Evolutionary conservation across 1,140 invertebrate species (phyloP), one percentile per base, ranked within the genome.

Genomic region (Leguminivora glycinivorella): DNA sequence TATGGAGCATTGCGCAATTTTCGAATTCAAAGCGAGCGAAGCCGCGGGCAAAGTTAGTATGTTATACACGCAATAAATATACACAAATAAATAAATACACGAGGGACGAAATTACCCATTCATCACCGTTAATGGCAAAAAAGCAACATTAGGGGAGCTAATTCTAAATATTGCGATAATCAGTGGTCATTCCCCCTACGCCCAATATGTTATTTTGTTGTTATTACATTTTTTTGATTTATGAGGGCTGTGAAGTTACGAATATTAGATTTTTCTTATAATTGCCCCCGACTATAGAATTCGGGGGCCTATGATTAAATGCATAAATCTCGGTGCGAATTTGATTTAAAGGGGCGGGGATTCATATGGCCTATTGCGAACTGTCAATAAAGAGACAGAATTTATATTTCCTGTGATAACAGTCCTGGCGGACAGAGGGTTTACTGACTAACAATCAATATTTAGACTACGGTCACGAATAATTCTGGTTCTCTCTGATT

Each of bases 101-200:
- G 66, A 26, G 66, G 63, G 25, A 17, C 58, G 9, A 63, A 63
- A 63, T 63, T 63, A 63, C 58, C 26, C 58, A 63, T 63, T 63
- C 58, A 63, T 63, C 26, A 14, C 12, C 26, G 25, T n/a, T 24
- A 63, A 63, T 63, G 58, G 58, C n/a, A 34, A 63, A 63, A 63
- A 63, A 63, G 7, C 17, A 12, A 52, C 17, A n/a, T 63, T 63
- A 63, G 58, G 58, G 58, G 58, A 52, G 58, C 58, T 63, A 47
- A 71, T 69, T 56, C 70, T 56, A 76, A 71, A 76, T 69, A 72
- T 73, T 73, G 72, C 56, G 70, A 66, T 76, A 76, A 76, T 76
- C 38, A 68, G 68, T 70, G 29, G 60, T 63, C 58, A 34, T 63
- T 63, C 26, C 58, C 58, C 58, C 58, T 26, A 70, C 34, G 26